These are phyloP conservation scores for Hippocampus kuda DNA, from an alignment of 2,797 vertebrate species.

Conservation along the genomic window DNA sequence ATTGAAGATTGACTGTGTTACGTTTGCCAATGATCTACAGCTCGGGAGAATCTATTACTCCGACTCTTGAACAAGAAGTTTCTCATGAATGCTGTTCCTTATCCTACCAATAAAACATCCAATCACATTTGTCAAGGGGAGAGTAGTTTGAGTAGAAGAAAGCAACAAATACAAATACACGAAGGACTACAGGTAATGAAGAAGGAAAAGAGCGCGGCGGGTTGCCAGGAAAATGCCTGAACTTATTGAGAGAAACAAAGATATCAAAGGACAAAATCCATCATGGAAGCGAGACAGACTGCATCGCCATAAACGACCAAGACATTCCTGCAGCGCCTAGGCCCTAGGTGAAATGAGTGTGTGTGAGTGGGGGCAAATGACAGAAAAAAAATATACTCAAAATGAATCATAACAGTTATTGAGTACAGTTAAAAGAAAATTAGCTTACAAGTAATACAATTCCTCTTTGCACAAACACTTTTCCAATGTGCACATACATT, in stretches of 20 bases:
- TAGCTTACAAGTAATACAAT: background rate
- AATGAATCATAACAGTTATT: background rate
- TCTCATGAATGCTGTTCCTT: background rate
- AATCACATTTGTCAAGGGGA: slow-evolving; percentile 9
- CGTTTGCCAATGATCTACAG: slow-evolving; percentile 57
- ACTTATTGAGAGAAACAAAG: background rate
- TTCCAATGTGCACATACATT: background rate
- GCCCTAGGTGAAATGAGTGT: background rate
- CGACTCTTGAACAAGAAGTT: slow-evolving; percentile 4
- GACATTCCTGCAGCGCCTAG: background rate
- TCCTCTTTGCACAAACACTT: background rate
- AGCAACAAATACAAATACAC: too few relatives aligned
- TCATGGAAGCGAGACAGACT: background rate
- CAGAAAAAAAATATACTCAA: background rate
- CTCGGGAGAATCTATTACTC: slow-evolving; percentile 25
- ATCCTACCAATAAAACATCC: slow-evolving; percentile 9
- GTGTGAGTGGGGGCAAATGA: background rate
- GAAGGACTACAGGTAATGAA: too few relatives aligned
- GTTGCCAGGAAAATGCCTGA: background rate
- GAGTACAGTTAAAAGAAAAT: background rate
- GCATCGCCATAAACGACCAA: background rate
- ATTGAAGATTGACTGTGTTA: slow-evolving; percentile 56
- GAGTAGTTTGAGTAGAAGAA: too few relatives aligned
- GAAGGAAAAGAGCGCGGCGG: too few relatives aligned
- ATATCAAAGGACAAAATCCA: background rate